These are phyloP conservation scores for Ameiurus melas DNA, from an alignment of 2,113 vertebrate species.

Conservation along the genomic window DNA sequence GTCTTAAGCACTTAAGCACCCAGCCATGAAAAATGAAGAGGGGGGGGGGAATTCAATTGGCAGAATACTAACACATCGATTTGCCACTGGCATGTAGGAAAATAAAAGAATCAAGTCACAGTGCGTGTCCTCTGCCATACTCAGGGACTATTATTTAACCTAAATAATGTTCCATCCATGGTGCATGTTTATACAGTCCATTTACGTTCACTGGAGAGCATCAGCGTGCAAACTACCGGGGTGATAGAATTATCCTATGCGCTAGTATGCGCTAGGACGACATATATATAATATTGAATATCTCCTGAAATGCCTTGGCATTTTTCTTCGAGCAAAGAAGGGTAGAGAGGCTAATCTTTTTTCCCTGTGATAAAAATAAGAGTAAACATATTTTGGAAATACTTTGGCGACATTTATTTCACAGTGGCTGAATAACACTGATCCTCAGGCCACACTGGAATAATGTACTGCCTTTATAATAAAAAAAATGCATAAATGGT, in stretches of 20 bases:
- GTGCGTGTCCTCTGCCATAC: not conserved
- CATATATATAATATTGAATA: not conserved
- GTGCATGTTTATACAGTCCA: constrained; percentile 3
- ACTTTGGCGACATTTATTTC: not conserved
- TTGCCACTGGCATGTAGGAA: constrained; percentile 4
- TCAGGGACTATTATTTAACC: constrained; percentile 4
- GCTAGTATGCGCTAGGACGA: not conserved
- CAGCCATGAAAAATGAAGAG: constrained; percentile 15
- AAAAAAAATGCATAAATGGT: not conserved
- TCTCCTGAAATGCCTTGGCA: not conserved
- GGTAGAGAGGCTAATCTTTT: not conserved
- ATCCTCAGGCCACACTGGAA: not conserved
- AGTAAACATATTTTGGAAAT: constrained; percentile 1
- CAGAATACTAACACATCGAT: constrained; percentile 38
- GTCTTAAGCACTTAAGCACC: constrained; percentile 11
- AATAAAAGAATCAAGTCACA: constrained; percentile 4
- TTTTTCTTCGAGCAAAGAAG: not conserved
- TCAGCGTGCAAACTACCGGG: not conserved
- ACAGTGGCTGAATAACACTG: not conserved
- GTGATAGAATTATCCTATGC: not conserved
- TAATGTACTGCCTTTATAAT: not conserved
- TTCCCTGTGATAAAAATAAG: not conserved
- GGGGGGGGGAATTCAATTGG: constrained; percentile 40
- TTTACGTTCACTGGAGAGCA: not conserved
- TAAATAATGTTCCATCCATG: not conserved